Percentiles rank a stretch among this genome's conserved stretches.
Conservation (phyloP, 2,797 vertebrate genomes). For the Molothrus aeneus region DNA sequence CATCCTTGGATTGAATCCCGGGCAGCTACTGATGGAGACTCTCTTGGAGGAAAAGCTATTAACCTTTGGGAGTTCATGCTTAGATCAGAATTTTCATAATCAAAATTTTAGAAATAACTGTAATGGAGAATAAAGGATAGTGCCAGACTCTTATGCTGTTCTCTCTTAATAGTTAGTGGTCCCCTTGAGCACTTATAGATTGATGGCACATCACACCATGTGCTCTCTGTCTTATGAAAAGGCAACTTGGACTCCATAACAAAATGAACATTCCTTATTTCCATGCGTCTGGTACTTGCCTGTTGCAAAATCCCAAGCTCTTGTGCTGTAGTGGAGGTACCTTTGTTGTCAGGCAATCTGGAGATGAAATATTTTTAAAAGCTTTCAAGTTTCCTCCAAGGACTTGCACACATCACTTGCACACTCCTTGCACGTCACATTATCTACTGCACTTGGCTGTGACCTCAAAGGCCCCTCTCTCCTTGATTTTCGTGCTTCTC, state of each 20-base stretch:
- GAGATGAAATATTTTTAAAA: conserved; percentile 56
- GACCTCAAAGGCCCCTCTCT: conserved; percentile 48
- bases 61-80: background rate
- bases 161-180: background rate
- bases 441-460: conserved; percentile 53
- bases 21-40: background rate
- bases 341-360: conserved; percentile 59
- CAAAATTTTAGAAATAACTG: background rate
- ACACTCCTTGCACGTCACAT: conserved; percentile 38
- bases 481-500: conserved; percentile 61
- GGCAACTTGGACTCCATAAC: background rate
- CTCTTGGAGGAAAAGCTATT: conserved; percentile 1
- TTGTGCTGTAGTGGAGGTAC: background rate
- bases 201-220: background rate
- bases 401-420: background rate
- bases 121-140: background rate
- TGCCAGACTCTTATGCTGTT: background rate
- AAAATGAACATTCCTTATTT: background rate
- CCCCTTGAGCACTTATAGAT: background rate
- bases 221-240: background rate
- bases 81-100: conserved; percentile 23
- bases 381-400: conserved; percentile 59
- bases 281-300: background rate
- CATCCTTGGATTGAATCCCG: background rate
- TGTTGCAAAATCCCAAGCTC: background rate